Evolutionary conservation across 2,888 invertebrate genomes (phyloP).

Genomic region (Pandemis heparana): DNA sequence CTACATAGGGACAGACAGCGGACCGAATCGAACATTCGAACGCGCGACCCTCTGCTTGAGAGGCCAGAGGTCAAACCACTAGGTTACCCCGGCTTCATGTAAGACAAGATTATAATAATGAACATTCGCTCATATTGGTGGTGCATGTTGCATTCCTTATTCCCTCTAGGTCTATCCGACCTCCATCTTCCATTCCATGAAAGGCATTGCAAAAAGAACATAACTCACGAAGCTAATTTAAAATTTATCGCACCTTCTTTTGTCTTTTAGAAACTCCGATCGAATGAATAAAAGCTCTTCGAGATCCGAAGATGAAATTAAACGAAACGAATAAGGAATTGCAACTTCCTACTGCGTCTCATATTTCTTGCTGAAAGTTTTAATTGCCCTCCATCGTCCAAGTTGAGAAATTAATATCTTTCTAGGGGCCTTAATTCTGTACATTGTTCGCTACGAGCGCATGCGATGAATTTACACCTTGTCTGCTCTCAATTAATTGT

Average conservation of each 20-base stretch:
- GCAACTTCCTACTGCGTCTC: constrained; percentile 61
- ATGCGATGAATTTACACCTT: constrained; percentile 32
- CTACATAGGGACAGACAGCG: too few species aligned
- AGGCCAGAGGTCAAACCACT: too few species aligned
- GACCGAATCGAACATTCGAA: too few species aligned
- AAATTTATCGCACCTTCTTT: constrained; percentile 29
- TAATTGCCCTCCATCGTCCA: constrained; percentile 75
- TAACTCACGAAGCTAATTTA: constrained; percentile 41
- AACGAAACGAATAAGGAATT: constrained; percentile 67
- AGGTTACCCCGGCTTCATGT: too few species aligned
- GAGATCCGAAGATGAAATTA: constrained; percentile 62
- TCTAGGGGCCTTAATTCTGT: constrained; percentile 61
- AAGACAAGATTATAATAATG: background rate
- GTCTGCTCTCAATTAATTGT: constrained; percentile 22
- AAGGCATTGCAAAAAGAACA: constrained; percentile 14
- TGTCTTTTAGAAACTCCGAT: constrained; percentile 25
- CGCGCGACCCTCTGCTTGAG: too few species aligned
- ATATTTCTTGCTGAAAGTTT: constrained; percentile 70
- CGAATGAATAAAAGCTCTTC: constrained; percentile 45
- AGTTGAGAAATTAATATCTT: constrained; percentile 78
- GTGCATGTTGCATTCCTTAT: too few species aligned
- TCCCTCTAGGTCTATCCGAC: too few species aligned
- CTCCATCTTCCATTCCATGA: too few species aligned
- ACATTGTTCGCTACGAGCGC: constrained; percentile 55
- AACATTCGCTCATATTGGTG: too few species aligned